phyloP scores from a whole-genome alignment of 2,888 invertebrate genomes.

The Nemoura dubitans region DNA sequence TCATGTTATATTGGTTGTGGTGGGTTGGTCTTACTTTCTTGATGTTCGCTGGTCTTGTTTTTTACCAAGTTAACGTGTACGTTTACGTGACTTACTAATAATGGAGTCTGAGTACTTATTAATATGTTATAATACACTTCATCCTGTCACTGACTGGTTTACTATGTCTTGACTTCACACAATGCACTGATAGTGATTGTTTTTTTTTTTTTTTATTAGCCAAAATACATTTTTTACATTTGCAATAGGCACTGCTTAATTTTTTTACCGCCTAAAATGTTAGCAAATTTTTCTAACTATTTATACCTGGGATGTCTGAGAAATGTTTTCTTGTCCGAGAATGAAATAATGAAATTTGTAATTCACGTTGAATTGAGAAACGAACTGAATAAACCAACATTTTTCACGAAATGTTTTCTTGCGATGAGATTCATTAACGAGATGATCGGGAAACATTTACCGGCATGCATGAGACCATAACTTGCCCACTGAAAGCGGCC shows the following conservation, averaged over 20 bases:
- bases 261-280: neutral
- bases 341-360: neutral
- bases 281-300: neutral
- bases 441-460: neutral
- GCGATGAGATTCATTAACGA: neutral
- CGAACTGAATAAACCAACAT: neutral
- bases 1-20: neutral
- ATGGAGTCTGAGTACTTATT: neutral
- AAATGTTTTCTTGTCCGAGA: neutral
- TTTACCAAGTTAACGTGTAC: neutral
- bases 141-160: neutral
- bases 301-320: constrained; percentile 7
- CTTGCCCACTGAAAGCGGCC: neutral
- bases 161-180: neutral
- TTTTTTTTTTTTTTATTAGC: neutral
- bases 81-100: neutral
- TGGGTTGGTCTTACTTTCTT: constrained; percentile 12
- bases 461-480: constrained; percentile 4
- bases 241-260: neutral
- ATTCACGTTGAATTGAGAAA: neutral
- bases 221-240: neutral
- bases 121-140: neutral
- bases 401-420: neutral
- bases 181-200: neutral
- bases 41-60: neutral